Base-by-base conservation (phyloP, 2,797 vertebrate genomes). In the Galago senegalensis region DNA sequence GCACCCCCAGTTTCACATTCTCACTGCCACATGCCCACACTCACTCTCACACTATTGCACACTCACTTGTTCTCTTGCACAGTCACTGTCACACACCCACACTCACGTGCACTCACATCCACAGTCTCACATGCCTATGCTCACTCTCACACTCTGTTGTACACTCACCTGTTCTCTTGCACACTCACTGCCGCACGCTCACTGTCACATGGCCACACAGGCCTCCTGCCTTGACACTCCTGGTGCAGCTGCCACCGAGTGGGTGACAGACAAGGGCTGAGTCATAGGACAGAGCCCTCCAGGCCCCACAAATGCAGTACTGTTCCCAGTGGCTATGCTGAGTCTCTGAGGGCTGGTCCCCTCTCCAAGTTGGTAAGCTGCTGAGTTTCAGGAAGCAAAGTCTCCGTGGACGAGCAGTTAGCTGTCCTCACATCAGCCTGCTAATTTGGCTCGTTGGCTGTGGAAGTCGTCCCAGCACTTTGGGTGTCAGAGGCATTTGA, bases 111-210 rank as follows among this genome's bases (percentile, higher is more conserved):
- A 10, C 18, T 60, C 23, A 60, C 58, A 25, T 8, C 23, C 5
- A n/a, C 1, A 16, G 7, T 10, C 49, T 49, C 13, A 49, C 49
- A 49, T 13, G 8, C 5, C 27, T 58, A 43, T 13, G 60, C 2
- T 25, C 12, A 31, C 31, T 34, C 16, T 14, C 29, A 49, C 1
- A 0, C 7, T 21, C 34, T 40, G 40, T 13, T 13, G 25, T 4
- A 10, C 53, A 16, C 13, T 1, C 58, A 61, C 20, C 12, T 1
- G 16, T 1, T 14, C 13, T 20, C 18, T 13, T 8, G n/a, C 0
- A 2, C 31, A 34, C 1, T 5, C 60, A n/a, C 61, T 16, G 18
- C 5, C 43, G 21, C 60, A 31, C 2, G 4, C 27, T 25, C 0
- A 18, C 21, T 18, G 14, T 10, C 77, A 53, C 23, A 56, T 27